Evolutionary conservation across 2,797 vertebrate species (phyloP).

Genomic region (Bovichtus diacanthus): DNA sequence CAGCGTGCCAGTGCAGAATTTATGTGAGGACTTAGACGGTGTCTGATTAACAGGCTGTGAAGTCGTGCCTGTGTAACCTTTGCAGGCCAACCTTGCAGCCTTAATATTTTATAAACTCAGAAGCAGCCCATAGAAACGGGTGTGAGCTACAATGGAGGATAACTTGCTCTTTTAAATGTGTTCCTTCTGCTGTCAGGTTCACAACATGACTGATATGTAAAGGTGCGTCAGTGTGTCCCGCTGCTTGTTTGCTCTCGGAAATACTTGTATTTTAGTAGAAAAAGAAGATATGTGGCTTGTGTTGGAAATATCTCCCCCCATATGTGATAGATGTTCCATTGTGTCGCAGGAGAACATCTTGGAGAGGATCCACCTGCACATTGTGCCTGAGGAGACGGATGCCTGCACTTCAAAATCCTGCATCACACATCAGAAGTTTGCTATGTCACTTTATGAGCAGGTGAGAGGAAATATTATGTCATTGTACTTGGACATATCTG

Average conservation of each 20-base stretch:
- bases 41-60: constrained; percentile 64
- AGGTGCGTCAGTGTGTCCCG: neutral
- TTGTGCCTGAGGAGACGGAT: constrained; percentile 93
- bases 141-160: constrained; percentile 20
- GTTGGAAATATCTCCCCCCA: no score
- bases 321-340: constrained; percentile 9
- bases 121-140: constrained; percentile 46
- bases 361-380: constrained; percentile 95
- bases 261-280: neutral
- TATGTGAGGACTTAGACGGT: constrained; percentile 52
- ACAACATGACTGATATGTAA: neutral
- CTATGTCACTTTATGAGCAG: constrained; percentile 98
- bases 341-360: constrained; percentile 93
- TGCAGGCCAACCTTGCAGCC: constrained; percentile 45
- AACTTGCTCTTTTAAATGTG: constrained; percentile 21
- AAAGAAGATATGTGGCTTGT: no score
- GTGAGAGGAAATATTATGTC: constrained; percentile 73
- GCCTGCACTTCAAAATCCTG: constrained; percentile 96
- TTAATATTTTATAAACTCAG: constrained; percentile 70
- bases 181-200: constrained; percentile 27
- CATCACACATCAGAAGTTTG: constrained; percentile 98
- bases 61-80: constrained; percentile 55
- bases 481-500: neutral
- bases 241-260: constrained; percentile 12
- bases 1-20: constrained; percentile 39